Percentiles rank a stretch among this genome's conserved stretches.
Evolutionary conservation across 2,113 vertebrate species (phyloP).

Genomic region (Trichechus manatus): DNA sequence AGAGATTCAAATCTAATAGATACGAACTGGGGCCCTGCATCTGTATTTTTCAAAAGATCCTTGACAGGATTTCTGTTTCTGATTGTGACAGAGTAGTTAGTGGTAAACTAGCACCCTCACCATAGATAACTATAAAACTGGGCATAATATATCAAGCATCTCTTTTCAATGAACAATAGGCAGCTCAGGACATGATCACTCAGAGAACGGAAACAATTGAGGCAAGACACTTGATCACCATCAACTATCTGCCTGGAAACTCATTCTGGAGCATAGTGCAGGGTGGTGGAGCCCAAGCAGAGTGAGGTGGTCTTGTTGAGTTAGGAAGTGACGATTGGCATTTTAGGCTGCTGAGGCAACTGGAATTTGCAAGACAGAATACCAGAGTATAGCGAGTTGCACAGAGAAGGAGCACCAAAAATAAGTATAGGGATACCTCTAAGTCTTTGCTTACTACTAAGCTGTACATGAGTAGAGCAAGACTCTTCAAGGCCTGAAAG

Average conservation of each 20-base stretch:
- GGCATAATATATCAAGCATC: too few species aligned
- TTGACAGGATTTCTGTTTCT: not conserved
- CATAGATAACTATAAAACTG: not conserved
- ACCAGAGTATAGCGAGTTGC: not conserved
- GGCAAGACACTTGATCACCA: not conserved
- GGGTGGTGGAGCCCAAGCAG: not conserved
- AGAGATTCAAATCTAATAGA: not conserved
- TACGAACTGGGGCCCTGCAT: not conserved
- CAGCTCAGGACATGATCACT: not conserved
- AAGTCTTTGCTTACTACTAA: not conserved
- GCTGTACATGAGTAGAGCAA: not conserved
- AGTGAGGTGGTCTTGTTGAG: not conserved
- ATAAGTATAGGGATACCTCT: not conserved
- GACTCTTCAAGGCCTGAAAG: not conserved
- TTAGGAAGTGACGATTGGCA: not conserved
- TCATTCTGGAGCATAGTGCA: not conserved
- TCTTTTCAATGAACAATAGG: not conserved
- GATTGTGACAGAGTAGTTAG: not conserved
- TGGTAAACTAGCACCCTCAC: rapidly evolving
- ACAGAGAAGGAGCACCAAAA: not conserved
- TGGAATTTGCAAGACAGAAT: not conserved
- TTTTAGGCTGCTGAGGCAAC: not conserved
- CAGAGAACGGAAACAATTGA: not conserved
- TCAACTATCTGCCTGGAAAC: not conserved
- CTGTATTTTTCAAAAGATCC: not conserved